Percentiles rank a stretch among this genome's conserved stretches.
phyloP scores from a whole-genome alignment of 1,140 invertebrate genomes.

The Argopecten irradians region DNA sequence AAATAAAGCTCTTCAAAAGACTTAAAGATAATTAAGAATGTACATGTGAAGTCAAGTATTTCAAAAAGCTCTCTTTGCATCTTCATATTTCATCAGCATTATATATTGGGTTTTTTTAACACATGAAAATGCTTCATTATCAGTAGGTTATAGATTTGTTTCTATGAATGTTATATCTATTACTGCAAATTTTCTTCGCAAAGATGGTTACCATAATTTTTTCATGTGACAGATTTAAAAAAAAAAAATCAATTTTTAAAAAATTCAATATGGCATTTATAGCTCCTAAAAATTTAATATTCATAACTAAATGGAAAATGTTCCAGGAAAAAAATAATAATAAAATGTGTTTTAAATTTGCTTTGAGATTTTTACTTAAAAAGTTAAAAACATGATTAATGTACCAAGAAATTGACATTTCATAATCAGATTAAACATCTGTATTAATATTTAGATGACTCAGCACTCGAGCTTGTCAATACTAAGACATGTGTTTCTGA shows the following conservation, averaged over 20 bases:
- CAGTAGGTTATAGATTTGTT: too few species aligned
- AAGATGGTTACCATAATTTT: background rate
- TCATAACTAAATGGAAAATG: background rate
- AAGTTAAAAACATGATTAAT: background rate
- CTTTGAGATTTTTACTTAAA: background rate
- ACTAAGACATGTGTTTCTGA: background rate
- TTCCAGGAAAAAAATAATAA: background rate
- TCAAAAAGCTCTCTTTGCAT: too few species aligned
- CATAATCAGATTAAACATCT: background rate
- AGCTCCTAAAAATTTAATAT: background rate
- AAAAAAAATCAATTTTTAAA: background rate
- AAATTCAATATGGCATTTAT: background rate
- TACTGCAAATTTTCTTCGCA: too few species aligned
- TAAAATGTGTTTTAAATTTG: background rate
- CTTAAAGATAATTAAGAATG: too few species aligned
- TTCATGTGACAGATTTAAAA: background rate
- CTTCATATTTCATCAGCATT: too few species aligned
- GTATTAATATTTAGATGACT: background rate
- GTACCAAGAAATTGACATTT: background rate
- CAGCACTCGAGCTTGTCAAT: background rate
- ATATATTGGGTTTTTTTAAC: too few species aligned
- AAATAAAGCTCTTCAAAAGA: too few species aligned
- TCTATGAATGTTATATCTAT: too few species aligned
- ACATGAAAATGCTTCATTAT: too few species aligned
- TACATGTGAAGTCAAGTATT: too few species aligned